Evolutionary conservation across 2,797 vertebrate species (phyloP).

Genomic region (Alosa sapidissima): DNA sequence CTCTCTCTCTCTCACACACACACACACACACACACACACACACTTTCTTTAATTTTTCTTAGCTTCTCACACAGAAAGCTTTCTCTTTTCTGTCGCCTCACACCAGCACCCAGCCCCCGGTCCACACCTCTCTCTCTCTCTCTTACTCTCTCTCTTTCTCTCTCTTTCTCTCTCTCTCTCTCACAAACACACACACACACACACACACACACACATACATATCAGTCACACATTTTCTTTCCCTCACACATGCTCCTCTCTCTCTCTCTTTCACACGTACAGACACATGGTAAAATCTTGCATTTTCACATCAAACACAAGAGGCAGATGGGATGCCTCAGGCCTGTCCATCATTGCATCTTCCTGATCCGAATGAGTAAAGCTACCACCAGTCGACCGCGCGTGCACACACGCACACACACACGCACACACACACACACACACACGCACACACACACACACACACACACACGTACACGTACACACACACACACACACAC

Average conservation of each 20-base stretch:
- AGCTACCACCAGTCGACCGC: neutral
- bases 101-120: neutral
- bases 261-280: neutral
- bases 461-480: neutral
- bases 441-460: constrained; percentile 7
- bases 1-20: neutral
- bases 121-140: neutral
- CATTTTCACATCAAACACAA: neutral
- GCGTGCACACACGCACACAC: neutral
- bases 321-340: constrained; percentile 11
- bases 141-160: too few relatives aligned
- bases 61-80: neutral
- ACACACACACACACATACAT: neutral
- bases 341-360: constrained; percentile 8
- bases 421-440: neutral
- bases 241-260: neutral
- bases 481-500: neutral
- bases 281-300: constrained; percentile 9
- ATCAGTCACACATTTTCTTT: neutral
- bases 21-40: neutral
- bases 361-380: neutral
- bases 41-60: neutral
- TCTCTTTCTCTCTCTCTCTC: neutral
- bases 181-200: neutral
- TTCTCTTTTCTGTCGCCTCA: neutral